phyloP scores from a whole-genome alignment of 1,140 invertebrate species.

The Halictus rubicundus region DNA sequence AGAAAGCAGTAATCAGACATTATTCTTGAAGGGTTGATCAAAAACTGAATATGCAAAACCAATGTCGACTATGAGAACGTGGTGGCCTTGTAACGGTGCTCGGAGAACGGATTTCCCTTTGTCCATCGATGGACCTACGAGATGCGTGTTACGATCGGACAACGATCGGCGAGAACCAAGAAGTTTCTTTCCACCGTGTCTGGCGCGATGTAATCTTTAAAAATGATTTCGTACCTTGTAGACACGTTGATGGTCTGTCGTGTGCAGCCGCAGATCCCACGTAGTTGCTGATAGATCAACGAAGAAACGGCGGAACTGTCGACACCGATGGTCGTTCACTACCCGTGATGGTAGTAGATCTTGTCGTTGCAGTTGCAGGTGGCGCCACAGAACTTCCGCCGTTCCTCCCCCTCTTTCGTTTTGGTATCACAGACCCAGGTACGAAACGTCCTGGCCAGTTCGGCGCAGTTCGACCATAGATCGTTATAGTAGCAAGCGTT shows the following conservation, averaged over 20 bases:
- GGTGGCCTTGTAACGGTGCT: too few species aligned
- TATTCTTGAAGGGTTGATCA: too few species aligned
- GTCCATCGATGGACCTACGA: neutral
- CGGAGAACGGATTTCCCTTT: neutral
- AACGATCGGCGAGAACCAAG: constrained; percentile 5
- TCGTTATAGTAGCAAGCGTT: constrained; percentile 87
- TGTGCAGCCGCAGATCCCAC: neutral
- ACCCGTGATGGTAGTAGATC: constrained; percentile 67
- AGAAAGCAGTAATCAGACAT: too few species aligned
- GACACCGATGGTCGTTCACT: constrained; percentile 36
- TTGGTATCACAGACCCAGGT: constrained; percentile 84
- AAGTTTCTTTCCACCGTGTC: neutral
- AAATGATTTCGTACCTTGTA: constrained; percentile 30
- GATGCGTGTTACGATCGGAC: neutral
- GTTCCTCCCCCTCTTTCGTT: constrained; percentile 81
- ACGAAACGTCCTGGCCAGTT: constrained; percentile 82
- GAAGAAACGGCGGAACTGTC: neutral
- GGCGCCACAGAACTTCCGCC: constrained; percentile 84
- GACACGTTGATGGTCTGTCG: neutral
- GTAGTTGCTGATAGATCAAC: neutral
- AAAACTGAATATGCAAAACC: too few species aligned
- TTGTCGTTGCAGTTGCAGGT: constrained; percentile 86
- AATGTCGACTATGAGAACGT: too few species aligned
- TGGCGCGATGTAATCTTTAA: neutral
- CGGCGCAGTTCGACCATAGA: constrained; percentile 87